Percentiles rank a stretch among this genome's conserved stretches.
Conservation (phyloP, 2,888 invertebrate genomes). For the Ennomos fuscantarius region DNA sequence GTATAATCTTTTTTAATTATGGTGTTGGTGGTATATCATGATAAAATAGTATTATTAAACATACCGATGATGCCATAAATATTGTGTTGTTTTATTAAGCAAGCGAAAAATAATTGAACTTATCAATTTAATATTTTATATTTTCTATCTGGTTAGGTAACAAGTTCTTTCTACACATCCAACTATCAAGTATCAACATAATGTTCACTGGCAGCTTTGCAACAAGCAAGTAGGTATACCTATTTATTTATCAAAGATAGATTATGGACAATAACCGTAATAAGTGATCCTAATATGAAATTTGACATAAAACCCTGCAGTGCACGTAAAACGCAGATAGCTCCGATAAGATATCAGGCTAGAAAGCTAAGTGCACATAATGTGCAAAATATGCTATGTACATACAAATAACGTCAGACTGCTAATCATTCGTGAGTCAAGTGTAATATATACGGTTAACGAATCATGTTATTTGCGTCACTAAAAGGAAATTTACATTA, state of each 20-base stretch:
- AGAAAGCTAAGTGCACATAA: constrained; percentile 45
- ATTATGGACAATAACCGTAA: constrained; percentile 37
- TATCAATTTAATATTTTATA: background rate
- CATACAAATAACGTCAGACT: constrained; percentile 38
- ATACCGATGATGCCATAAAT: too few species aligned
- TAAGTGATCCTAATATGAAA: constrained; percentile 35
- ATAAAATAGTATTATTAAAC: too few species aligned
- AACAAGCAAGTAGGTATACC: constrained; percentile 7
- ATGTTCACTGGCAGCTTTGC: constrained; percentile 2
- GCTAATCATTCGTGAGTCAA: constrained; percentile 54
- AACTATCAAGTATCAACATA: constrained; percentile 14
- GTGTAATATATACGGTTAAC: constrained; percentile 44
- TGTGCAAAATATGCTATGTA: constrained; percentile 37
- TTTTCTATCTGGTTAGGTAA: constrained; percentile 4
- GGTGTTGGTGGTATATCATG: too few species aligned
- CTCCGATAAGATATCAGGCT: constrained; percentile 50
- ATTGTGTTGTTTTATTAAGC: too few species aligned
- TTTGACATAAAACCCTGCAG: constrained; percentile 40
- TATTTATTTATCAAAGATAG: constrained; percentile 34
- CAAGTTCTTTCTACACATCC: constrained; percentile 2
- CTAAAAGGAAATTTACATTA: constrained; percentile 33
- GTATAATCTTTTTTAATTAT: too few species aligned
- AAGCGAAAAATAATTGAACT: too few species aligned
- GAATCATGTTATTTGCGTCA: constrained; percentile 50
- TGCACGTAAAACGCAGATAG: constrained; percentile 41